Conservation (phyloP, 2,113 vertebrate species). For the Bubo blakistoni region DNA sequence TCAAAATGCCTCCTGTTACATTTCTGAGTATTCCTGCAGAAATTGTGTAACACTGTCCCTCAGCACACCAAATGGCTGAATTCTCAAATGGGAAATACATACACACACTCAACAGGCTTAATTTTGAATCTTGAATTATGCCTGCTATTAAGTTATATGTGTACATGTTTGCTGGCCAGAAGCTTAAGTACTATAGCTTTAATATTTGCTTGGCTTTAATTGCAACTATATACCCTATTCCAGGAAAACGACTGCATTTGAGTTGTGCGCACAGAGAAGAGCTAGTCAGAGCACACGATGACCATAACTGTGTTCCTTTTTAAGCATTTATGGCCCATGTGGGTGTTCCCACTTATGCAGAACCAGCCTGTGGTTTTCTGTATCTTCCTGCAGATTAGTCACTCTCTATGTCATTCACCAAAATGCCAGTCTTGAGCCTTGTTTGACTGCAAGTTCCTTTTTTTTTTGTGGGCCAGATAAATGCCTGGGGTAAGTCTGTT, state of each 20-base stretch:
- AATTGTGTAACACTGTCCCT: background rate
- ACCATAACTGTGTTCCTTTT: background rate
- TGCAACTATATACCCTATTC: background rate
- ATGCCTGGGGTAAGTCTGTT: background rate
- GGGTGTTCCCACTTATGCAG: background rate
- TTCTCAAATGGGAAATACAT: background rate
- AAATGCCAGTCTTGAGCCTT: background rate
- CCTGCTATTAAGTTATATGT: background rate
- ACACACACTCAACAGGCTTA: background rate
- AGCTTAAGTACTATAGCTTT: background rate
- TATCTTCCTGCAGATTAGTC: background rate
- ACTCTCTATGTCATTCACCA: background rate
- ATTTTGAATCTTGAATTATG: background rate
- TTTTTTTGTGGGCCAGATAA: background rate
- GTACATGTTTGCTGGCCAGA: background rate
- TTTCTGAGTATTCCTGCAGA: background rate
- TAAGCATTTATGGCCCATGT: background rate
- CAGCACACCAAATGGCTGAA: background rate
- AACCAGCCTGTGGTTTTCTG: background rate
- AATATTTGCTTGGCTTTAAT: background rate
- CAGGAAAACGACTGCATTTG: background rate
- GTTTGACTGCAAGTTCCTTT: background rate
- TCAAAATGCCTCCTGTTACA: background rate
- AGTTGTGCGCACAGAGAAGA: background rate
- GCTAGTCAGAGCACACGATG: background rate